A percentile compares a stretch with the other conserved stretches of the same genome.
These are phyloP conservation scores for Hystrix brachyura DNA, from an alignment of 2,113 vertebrate species.

Conservation along the genomic window DNA sequence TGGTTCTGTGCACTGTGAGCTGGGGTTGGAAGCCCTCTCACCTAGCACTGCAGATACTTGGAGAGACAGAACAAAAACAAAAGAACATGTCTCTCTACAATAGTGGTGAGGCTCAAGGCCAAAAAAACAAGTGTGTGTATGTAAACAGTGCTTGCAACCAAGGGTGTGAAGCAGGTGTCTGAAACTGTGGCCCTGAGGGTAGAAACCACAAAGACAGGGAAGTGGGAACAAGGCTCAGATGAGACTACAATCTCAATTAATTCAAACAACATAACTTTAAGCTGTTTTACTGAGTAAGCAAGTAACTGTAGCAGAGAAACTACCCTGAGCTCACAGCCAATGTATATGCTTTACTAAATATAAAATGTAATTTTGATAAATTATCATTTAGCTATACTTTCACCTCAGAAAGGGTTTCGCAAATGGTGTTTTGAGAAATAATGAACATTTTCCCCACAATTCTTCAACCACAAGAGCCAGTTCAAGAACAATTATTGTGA, in stretches of 20 bases:
- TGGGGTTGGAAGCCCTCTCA: not conserved
- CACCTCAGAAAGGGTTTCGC: not conserved
- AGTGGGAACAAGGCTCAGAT: not conserved
- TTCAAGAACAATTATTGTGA: not conserved
- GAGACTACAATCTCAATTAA: not conserved
- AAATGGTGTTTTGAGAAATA: constrained; percentile 38
- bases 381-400: not conserved
- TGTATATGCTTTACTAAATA: not conserved
- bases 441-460: not conserved
- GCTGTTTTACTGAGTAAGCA: not conserved
- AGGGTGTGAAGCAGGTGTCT: not conserved
- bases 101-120: not conserved
- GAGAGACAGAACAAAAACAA: not conserved
- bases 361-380: constrained; percentile 1
- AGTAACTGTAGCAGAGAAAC: not conserved
- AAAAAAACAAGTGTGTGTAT: not conserved
- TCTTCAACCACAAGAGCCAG: not conserved
- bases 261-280: not conserved
- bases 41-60: not conserved
- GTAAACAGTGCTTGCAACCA: not conserved
- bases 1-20: not conserved
- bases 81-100: not conserved
- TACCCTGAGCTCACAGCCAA: not conserved
- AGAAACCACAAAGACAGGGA: not conserved
- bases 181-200: not conserved